Base-by-base conservation (phyloP, 2,113 vertebrate genomes). In the Tupaia tana region DNA sequence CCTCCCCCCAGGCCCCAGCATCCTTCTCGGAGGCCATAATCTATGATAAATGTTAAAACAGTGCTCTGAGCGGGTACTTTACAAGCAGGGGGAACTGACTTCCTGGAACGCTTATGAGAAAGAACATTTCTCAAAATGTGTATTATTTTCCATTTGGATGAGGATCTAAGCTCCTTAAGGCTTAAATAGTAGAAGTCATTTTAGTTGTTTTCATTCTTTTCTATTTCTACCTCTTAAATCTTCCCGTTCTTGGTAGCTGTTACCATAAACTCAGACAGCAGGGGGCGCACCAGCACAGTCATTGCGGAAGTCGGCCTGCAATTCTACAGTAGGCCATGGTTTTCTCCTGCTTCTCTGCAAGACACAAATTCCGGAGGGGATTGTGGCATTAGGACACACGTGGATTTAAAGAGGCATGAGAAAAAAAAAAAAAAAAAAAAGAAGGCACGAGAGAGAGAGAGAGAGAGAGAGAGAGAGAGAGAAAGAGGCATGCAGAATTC, bases 281-380 rank as follows among this genome's bases (percentile, higher is more conserved):
- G 96, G 69, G 94, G 83, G 89, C 86, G 10, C 80, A 54, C 95
- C 86, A 73, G 79, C 14, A n/a, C 67, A 96, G 58, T 73, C 92
- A 25, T 19, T 1, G 59, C 4, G 1, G 29, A 86, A 79, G 34
- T 1, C 18, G 22, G 19, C 7, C 2, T 25, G 29, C 29, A 54
- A 1, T 66, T 84, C 66, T 31, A 2, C 52, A 63, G 1, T 7
- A 24, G 27, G 9, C 58, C 1, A 19, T 43, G 22, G 69, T 75
- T 66, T 14, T 67, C 16, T 95, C n/a, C 79, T 43, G 64, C 34
- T 43, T 43, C 20, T 64, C 64, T 56, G 63, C 31, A 63, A 83
- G 95, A 69, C 18, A 83, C 58, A 90, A 63, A 52, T 54, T 87
- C n/a, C 58, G 54, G 61, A 81, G 69, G n/a, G 15, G 85, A 69